These are phyloP conservation scores for Saxidomus purpurata DNA, from an alignment of 1,140 invertebrate genomes.

Conservation along the genomic window DNA sequence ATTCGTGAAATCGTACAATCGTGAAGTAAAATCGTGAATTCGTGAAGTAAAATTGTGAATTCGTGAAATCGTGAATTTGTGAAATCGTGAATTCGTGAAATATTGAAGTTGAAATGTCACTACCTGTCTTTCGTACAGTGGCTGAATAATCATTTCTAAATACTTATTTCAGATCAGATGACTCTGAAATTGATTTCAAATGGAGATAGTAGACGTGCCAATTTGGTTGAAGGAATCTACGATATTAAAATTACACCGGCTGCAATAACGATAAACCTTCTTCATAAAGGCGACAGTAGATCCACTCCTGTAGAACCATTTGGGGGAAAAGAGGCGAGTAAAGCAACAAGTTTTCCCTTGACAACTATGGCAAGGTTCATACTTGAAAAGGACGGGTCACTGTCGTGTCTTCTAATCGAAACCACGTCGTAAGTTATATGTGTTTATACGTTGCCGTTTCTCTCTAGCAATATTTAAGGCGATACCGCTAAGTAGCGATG, in stretches of 20 bases:
- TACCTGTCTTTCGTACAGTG: too few species aligned
- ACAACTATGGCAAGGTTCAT: constrained; percentile 33
- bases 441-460: too few species aligned
- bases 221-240: constrained; percentile 26
- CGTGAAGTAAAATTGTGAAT: too few species aligned
- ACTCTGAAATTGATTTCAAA: neutral
- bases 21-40: too few species aligned
- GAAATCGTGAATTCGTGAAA: too few species aligned
- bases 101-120: too few species aligned
- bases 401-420: neutral
- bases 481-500: too few species aligned
- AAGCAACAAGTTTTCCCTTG: neutral
- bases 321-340: neutral
- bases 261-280: constrained; percentile 8
- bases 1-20: too few species aligned
- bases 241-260: neutral
- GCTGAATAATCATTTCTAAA: too few species aligned
- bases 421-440: constrained; percentile 61
- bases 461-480: too few species aligned
- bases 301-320: constrained; percentile 57
- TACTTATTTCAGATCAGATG: constrained; percentile 39
- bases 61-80: too few species aligned
- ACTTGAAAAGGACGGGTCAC: neutral
- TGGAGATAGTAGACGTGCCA: neutral
- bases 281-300: neutral